A percentile compares a stretch with the other conserved stretches of the same genome.
phyloP scores from a whole-genome alignment of 2,797 vertebrate genomes.

The Labeo calbasu region DNA sequence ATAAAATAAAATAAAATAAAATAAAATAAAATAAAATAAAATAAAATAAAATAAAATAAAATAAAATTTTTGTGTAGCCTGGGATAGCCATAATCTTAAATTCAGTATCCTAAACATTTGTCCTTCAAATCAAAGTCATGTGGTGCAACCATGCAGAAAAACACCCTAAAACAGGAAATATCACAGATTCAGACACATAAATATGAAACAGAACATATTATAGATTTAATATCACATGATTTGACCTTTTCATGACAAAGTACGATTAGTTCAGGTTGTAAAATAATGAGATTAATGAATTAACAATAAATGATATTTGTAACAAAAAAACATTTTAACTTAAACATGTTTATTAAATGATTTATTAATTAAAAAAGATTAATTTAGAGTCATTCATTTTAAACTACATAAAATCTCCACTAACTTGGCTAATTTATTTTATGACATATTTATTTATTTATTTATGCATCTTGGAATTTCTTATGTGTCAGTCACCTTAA shows the following conservation, averaged over 20 bases:
- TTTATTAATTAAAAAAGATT: too few species aligned
- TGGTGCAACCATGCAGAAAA: neutral
- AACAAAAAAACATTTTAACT: too few species aligned
- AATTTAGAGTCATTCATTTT: neutral
- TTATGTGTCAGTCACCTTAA: neutral
- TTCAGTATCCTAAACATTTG: too few species aligned
- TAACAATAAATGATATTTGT: neutral
- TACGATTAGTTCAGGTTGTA: neutral
- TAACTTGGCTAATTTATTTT: neutral
- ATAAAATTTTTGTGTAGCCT: too few species aligned
- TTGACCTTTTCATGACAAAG: neutral
- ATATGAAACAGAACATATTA: neutral
- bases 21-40: too few species aligned
- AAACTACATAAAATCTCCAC: neutral
- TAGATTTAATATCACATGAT: neutral
- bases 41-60: too few species aligned
- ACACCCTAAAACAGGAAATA: neutral
- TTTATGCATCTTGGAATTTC: too few species aligned
- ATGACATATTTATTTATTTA: too few species aligned
- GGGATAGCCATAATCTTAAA: neutral
- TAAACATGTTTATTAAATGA: too few species aligned
- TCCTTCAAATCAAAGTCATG: neutral
- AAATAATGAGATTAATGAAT: neutral
- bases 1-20: too few species aligned
- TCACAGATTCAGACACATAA: too few species aligned